phyloP scores from a whole-genome alignment of 2,797 vertebrate genomes.

The Coluber constrictor region DNA sequence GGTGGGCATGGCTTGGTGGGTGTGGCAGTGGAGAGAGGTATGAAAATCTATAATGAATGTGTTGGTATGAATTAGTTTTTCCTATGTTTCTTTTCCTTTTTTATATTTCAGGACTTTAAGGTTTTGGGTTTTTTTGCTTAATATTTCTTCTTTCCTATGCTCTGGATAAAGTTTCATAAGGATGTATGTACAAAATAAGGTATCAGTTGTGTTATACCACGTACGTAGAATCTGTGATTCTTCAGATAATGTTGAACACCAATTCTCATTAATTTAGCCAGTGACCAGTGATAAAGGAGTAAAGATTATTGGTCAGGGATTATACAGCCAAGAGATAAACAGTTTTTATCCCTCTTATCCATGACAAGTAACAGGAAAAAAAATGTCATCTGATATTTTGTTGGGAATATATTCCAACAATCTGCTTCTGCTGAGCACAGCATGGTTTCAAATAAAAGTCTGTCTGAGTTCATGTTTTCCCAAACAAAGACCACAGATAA shows the following conservation, averaged over 20 bases:
- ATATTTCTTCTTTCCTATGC: background rate
- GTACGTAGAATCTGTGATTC: background rate
- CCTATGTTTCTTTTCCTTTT: background rate
- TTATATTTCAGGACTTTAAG: background rate
- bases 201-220: background rate
- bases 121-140: background rate
- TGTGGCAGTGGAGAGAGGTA: background rate
- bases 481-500: background rate
- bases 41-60: background rate
- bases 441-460: background rate
- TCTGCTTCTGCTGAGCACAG: background rate
- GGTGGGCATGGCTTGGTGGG: too few species aligned
- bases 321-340: background rate
- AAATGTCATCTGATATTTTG: background rate
- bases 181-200: background rate
- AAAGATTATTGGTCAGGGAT: background rate
- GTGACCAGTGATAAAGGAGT: background rate
- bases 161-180: background rate
- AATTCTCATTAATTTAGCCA: background rate
- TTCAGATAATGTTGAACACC: background rate
- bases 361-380: background rate
- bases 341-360: background rate
- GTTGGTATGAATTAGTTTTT: background rate
- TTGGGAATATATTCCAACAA: background rate
- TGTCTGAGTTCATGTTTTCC: background rate